Percentiles rank a stretch among this genome's conserved stretches.
phyloP scores from a whole-genome alignment of 2,888 invertebrate species.

The Amiota communis region DNA sequence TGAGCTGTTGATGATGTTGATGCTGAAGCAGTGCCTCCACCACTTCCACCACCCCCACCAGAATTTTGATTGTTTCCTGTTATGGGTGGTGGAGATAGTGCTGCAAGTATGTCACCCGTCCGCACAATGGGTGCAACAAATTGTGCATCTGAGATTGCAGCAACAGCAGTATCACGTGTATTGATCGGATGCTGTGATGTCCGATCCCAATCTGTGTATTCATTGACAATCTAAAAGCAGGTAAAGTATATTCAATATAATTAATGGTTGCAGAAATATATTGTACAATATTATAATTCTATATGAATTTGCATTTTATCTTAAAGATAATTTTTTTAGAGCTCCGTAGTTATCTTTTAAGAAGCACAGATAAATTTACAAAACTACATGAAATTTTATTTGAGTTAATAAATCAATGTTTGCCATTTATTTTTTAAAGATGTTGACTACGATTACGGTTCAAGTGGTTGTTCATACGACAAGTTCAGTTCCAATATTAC shows the following conservation, averaged over 20 bases:
- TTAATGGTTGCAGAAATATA: neutral
- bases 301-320: too few relatives aligned
- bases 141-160: slow-evolving; percentile 94
- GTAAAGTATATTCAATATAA: neutral
- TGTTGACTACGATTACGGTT: too few relatives aligned
- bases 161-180: slow-evolving; percentile 89
- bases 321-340: too few relatives aligned
- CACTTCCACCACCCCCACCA: slow-evolving; percentile 36
- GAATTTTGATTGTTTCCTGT: slow-evolving; percentile 37
- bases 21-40: slow-evolving; percentile 68
- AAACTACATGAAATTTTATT: too few relatives aligned
- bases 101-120: slow-evolving; percentile 86
- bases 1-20: slow-evolving; percentile 60
- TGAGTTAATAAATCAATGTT: too few relatives aligned
- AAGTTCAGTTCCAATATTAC: too few relatives aligned
- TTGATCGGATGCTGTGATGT: slow-evolving; percentile 92
- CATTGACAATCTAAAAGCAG: slow-evolving; percentile 80
- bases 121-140: slow-evolving; percentile 93
- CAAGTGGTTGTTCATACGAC: too few relatives aligned
- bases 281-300: too few relatives aligned
- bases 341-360: too few relatives aligned
- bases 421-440: too few relatives aligned
- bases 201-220: slow-evolving; percentile 98
- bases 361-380: too few relatives aligned
- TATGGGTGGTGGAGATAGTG: slow-evolving; percentile 75